phyloP scores from a whole-genome alignment of 2,113 vertebrate genomes.

The Hippoglossus stenolepis region DNA sequence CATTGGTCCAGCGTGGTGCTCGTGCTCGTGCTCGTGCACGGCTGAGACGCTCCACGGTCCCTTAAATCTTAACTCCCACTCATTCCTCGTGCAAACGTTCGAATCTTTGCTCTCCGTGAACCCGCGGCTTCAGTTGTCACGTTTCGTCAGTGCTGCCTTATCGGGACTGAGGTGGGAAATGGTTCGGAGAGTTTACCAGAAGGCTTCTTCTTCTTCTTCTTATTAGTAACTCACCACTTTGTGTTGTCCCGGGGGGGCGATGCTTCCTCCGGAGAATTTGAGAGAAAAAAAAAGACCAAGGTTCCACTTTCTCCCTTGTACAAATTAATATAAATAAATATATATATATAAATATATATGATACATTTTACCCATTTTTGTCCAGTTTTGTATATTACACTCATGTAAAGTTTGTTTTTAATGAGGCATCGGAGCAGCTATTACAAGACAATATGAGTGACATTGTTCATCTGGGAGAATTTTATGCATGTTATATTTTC shows the following conservation, averaged over 20 bases:
- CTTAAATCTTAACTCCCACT: constrained; percentile 36
- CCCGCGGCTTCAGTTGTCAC: constrained; percentile 55
- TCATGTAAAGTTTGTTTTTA: constrained; percentile 81
- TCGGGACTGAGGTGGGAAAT: constrained; percentile 59
- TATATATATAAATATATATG: constrained; percentile 67
- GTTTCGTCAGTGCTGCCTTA: constrained; percentile 76
- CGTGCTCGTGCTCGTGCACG: constrained; percentile 16
- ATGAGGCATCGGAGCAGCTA: constrained; percentile 82
- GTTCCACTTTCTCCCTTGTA: constrained; percentile 86
- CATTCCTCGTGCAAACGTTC: constrained; percentile 63
- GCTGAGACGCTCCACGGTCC: constrained; percentile 22
- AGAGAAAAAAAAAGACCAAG: constrained; percentile 69
- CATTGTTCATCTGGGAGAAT: constrained; percentile 80
- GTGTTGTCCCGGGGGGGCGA: constrained; percentile 46
- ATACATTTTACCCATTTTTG: constrained; percentile 83
- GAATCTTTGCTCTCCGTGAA: constrained; percentile 26
- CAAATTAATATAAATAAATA: constrained; percentile 87
- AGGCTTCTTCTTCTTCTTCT: constrained; percentile 41
- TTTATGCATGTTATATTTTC: constrained; percentile 81
- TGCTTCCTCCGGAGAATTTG: constrained; percentile 65
- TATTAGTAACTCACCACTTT: constrained; percentile 56
- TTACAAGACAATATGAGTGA: constrained; percentile 80
- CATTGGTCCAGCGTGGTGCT: constrained; percentile 13
- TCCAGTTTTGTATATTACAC: constrained; percentile 83
- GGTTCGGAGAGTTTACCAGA: constrained; percentile 48